These are phyloP conservation scores for Manis crassicaudata DNA, from an alignment of 2,797 vertebrate species.

Conservation along the genomic window DNA sequence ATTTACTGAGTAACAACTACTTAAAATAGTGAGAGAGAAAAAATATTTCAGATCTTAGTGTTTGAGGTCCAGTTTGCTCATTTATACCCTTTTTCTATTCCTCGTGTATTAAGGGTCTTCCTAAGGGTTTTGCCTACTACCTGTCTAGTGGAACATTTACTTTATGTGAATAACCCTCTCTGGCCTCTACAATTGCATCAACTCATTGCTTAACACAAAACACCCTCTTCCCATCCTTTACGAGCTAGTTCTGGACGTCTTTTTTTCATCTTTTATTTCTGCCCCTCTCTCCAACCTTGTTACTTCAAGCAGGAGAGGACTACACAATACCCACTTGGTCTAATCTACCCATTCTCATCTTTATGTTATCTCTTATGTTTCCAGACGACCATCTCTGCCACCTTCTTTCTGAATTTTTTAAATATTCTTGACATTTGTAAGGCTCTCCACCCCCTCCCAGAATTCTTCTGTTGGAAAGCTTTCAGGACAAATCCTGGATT, in stretches of 20 bases:
- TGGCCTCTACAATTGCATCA: not conserved
- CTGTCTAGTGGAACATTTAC: not conserved
- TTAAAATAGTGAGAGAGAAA: not conserved
- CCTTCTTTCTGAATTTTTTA: constrained; percentile 33
- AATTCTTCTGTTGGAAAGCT: constrained; percentile 40
- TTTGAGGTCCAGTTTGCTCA: not conserved
- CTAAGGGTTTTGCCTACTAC: not conserved
- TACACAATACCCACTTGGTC: not conserved
- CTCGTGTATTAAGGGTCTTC: not conserved
- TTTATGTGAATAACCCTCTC: not conserved
- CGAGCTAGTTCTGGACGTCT: not conserved
- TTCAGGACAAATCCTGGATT: constrained; percentile 22
- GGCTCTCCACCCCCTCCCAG: not conserved
- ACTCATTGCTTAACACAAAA: not conserved
- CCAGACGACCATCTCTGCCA: not conserved
- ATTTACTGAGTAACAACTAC: constrained; percentile 13
- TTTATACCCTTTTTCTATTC: not conserved
- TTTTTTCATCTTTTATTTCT: not conserved
- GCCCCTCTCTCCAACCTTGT: not conserved
- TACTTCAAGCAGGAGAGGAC: constrained; percentile 25
- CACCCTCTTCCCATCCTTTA: not conserved
- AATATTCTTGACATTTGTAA: constrained; percentile 42
- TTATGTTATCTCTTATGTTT: not conserved
- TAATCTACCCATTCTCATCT: not conserved
- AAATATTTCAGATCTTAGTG: not conserved